phyloP scores from a whole-genome alignment of 2,888 invertebrate species.

The Phortica okadai region DNA sequence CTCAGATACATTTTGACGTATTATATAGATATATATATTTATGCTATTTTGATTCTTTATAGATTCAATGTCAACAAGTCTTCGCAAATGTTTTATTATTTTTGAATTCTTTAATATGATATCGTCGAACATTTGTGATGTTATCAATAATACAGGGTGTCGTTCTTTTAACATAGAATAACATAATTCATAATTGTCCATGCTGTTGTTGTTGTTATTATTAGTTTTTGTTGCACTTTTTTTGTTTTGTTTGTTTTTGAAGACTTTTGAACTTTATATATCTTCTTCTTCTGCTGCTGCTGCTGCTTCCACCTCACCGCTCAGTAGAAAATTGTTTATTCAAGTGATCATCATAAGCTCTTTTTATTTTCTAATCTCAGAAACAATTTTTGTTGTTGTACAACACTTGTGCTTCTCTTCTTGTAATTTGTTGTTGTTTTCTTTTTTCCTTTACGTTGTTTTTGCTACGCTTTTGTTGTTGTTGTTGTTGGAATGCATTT shows the following conservation, averaged over 20 bases:
- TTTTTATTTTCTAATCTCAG: not conserved
- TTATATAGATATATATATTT: constrained; percentile 26
- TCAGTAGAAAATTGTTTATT: not conserved
- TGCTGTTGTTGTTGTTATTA: not conserved
- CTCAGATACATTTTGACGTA: constrained; percentile 27
- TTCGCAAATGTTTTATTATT: not conserved
- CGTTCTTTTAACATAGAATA: not conserved
- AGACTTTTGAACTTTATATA: not conserved
- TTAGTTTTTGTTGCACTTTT: not conserved
- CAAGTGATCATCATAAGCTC: constrained; percentile 17
- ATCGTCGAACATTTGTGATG: constrained; percentile 19
- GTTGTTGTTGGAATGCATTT: constrained; percentile 31
- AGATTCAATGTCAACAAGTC: not conserved
- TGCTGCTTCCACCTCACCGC: not conserved
- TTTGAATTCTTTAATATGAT: not conserved
- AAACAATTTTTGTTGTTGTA: not conserved
- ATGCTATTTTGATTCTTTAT: constrained; percentile 28
- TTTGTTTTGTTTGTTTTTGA: not conserved
- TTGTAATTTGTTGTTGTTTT: not conserved
- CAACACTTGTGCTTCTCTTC: not conserved
- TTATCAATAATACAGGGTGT: constrained; percentile 24
- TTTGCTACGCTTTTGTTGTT: not conserved
- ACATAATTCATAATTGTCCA: not conserved
- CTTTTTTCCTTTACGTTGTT: not conserved
- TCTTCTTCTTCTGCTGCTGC: not conserved